Base-by-base conservation (phyloP, 2,888 invertebrate genomes). In the Ichneumoninae sp. region DNA sequence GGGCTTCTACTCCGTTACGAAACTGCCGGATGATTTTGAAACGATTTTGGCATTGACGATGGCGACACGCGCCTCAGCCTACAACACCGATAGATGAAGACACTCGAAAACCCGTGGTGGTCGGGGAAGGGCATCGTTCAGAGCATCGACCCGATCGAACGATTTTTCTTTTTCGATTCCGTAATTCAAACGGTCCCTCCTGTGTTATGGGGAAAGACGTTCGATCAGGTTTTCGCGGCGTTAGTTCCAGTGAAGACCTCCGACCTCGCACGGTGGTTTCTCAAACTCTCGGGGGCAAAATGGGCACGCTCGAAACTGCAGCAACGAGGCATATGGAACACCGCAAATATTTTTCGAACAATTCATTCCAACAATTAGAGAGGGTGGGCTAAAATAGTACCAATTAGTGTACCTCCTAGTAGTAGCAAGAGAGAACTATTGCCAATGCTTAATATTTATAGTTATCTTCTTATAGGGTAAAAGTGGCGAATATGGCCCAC, bases 21-120 rank as follows among this genome's bases (percentile, higher is more conserved):
- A 89, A 91, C 73, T 65, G 44, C 73, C 80, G 75, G 78, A 85
- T 83, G 86, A 85, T 91, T 91, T 91, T 87, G 91, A 90, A 91
- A 91, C 76, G 83, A 88, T 90, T 91, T 89, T 89, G 89, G 87
- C 89, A 91, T 91, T 91, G 90, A 85, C 74, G 87, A 86, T 90
- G 88, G 83, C 85, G 89, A 89, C 89, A 90, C 87, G 40, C 69
- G 79, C 70, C 75, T 44, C 65, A 26, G 22, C 73, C 36, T 44
- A 65, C 63, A 70, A 50, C 63, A 54, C 19, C 19, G 50, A 60
- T 69, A 30, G 79, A 79, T 79, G 66, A 60, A 76, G 79, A 85
- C 76, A 80, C 71, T 75, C 22, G 68, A 22, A 52, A 40, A 2
- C 36, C 47, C 36, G n/a, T 10, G 33, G 8, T 36, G 68, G 19